phyloP scores from a whole-genome alignment of 2,113 vertebrate species.

The Turnix velox region DNA sequence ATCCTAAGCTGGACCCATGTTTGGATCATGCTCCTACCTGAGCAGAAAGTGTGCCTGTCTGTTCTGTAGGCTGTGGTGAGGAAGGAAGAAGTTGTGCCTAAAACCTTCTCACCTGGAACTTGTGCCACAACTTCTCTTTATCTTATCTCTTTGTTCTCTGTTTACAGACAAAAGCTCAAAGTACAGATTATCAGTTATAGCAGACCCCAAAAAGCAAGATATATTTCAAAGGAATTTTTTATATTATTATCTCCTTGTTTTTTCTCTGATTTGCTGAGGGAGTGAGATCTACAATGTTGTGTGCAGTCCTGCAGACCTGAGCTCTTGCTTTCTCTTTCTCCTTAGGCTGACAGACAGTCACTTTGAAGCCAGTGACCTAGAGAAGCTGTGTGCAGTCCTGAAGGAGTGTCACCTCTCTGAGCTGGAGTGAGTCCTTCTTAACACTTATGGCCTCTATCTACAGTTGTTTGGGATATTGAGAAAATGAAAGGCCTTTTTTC shows the following conservation, averaged over 20 bases:
- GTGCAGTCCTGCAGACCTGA: neutral
- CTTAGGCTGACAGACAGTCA: slow-evolving; percentile 71
- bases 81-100: neutral
- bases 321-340: neutral
- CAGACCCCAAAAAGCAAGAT: neutral
- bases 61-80: neutral
- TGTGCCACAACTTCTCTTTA: neutral
- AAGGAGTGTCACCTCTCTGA: slow-evolving; percentile 55
- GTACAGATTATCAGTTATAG: neutral
- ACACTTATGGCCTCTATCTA: neutral
- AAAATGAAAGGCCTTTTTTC: neutral
- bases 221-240: neutral
- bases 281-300: neutral
- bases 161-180: neutral
- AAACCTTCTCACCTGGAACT: neutral
- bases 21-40: neutral
- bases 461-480: neutral
- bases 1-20: neutral
- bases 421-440: slow-evolving; percentile 74
- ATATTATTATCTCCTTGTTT: neutral
- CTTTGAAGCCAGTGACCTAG: slow-evolving; percentile 58
- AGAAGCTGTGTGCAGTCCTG: slow-evolving; percentile 64
- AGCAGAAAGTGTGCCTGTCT: neutral
- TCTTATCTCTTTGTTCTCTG: neutral
- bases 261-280: neutral